phyloP scores from a whole-genome alignment of 53 echinoderm and acorn worm species.

The Holothuria leucospilota region DNA sequence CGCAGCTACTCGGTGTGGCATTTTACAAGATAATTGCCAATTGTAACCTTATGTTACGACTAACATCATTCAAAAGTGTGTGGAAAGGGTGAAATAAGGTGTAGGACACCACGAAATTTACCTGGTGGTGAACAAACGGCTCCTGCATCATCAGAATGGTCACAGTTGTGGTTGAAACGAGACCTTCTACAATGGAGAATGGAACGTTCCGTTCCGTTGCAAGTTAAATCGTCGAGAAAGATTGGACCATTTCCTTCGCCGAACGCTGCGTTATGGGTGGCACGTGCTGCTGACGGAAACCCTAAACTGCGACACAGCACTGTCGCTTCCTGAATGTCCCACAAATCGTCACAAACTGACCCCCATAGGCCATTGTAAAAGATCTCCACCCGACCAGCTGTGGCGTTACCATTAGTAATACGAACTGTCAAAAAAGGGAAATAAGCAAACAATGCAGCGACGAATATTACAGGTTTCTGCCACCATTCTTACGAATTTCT shows the following conservation, averaged over 20 bases:
- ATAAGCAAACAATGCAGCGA: no score
- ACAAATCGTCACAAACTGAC: constrained; percentile 10
- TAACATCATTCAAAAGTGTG: no score
- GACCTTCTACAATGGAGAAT: constrained; percentile 28
- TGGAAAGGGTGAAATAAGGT: no score
- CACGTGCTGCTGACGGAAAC: constrained; percentile 7
- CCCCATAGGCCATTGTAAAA: constrained; percentile 12
- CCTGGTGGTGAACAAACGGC: constrained; percentile 28
- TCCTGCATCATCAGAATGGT: constrained; percentile 54
- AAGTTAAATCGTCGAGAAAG: constrained; percentile 44
- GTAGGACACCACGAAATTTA: background rate
- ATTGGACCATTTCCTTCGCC: constrained; percentile 19
- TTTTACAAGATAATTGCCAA: no score
- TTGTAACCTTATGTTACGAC: no score
- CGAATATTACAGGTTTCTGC: no score
- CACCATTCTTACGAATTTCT: no score
- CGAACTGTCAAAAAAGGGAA: no score
- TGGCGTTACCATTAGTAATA: no score
- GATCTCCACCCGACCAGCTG: background rate
- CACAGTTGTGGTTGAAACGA: background rate
- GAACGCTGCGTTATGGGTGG: background rate
- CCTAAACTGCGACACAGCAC: background rate
- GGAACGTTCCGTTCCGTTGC: constrained; percentile 20
- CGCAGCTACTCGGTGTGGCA: no score
- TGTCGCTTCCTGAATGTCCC: constrained; percentile 10